phyloP scores from a whole-genome alignment of 1,140 invertebrate genomes.

The Heliconius himera region DNA sequence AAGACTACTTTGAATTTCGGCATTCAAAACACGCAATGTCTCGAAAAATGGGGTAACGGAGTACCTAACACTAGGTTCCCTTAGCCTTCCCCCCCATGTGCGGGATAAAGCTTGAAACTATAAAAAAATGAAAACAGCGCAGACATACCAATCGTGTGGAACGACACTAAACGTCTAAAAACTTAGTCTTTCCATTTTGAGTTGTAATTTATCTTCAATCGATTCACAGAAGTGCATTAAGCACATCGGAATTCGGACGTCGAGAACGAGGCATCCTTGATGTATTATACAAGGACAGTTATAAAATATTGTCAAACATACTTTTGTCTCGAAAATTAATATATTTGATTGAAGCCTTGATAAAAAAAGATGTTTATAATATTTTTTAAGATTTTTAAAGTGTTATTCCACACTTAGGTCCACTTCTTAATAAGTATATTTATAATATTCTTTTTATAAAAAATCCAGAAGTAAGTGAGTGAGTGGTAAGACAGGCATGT shows the following conservation, averaged over 20 bases:
- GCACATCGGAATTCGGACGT: conserved; percentile 12
- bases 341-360: neutral
- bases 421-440: no score
- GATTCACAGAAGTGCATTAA: conserved; percentile 31
- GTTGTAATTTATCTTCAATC: conserved; percentile 28
- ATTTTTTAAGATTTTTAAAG: no score
- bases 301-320: neutral
- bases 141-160: neutral
- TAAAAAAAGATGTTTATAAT: neutral
- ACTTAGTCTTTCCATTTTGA: conserved; percentile 25
- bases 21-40: no score
- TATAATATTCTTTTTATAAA: no score
- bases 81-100: no score
- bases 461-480: no score
- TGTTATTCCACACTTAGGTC: no score
- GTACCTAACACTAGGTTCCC: no score
- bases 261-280: conserved; percentile 8
- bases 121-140: neutral
- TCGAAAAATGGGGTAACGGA: no score
- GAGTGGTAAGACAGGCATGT: no score
- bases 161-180: conserved; percentile 15
- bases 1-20: no score
- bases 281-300: conserved; percentile 13
- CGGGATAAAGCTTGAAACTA: neutral
- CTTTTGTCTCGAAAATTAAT: neutral